Conservation (phyloP, 2,113 vertebrate genomes). For the Xenopus tropicalis region DNA sequence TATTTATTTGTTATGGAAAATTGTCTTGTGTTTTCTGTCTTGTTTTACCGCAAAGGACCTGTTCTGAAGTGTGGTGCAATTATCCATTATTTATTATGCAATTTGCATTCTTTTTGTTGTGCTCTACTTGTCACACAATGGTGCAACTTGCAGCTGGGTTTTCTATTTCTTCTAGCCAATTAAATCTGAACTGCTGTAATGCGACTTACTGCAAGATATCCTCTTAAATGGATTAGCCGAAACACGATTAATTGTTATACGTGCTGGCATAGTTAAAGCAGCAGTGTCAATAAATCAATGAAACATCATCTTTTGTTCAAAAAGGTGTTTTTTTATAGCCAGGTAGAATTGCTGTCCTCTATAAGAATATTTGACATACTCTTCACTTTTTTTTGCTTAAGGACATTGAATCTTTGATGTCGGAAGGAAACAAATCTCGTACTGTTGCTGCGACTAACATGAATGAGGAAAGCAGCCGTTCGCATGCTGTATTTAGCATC, state of each 20-base stretch:
- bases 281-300: too few relatives aligned
- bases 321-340: too few relatives aligned
- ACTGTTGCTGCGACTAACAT: conserved; percentile 94
- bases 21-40: too few relatives aligned
- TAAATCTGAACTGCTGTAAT: conserved; percentile 31
- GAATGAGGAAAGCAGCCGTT: conserved; percentile 91
- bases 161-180: conserved; percentile 34
- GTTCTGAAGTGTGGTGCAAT: too few relatives aligned
- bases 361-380: background rate
- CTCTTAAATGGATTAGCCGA: conserved; percentile 32
- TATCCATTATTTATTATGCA: too few relatives aligned
- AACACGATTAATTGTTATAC: conserved; percentile 13
- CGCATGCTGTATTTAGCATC: conserved; percentile 84
- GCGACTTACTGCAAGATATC: too few relatives aligned
- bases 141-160: background rate
- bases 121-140: too few relatives aligned
- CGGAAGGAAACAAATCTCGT: conserved; percentile 91
- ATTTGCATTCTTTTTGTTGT: too few relatives aligned
- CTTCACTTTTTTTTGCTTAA: conserved; percentile 49
- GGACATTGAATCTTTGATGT: conserved; percentile 86
- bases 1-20: too few relatives aligned
- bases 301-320: too few relatives aligned
- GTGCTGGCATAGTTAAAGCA: background rate
- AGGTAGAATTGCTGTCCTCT: too few relatives aligned
- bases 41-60: too few relatives aligned